phyloP scores from a whole-genome alignment of 2,888 invertebrate genomes.

The Heteromyza rotundicornis region DNA sequence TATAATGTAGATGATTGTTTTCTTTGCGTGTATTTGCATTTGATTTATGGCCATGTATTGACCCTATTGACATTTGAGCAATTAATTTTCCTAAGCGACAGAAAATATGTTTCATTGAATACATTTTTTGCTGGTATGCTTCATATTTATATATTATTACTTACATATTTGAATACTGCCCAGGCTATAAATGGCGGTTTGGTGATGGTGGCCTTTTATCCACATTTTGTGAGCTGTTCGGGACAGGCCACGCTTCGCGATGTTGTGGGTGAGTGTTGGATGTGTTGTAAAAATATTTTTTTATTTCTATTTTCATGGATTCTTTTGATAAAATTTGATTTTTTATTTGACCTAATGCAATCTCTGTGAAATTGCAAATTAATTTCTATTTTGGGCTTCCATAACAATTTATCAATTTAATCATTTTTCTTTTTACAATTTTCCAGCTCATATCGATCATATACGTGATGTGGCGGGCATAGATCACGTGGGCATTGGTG shows the following conservation, averaged over 20 bases:
- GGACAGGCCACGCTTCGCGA: constrained; percentile 67
- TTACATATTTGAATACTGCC: constrained; percentile 24
- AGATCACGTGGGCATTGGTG: constrained; percentile 86
- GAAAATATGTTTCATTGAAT: neutral
- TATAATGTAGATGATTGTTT: neutral
- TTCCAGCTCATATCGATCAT: constrained; percentile 86
- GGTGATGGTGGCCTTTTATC: constrained; percentile 73
- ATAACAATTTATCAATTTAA: no score
- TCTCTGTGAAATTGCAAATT: no score
- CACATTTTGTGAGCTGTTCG: constrained; percentile 68
- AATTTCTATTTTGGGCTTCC: no score
- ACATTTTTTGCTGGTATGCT: neutral
- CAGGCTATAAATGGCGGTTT: constrained; percentile 70
- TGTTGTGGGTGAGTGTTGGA: constrained; percentile 66
- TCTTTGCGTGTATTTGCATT: neutral
- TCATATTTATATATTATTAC: constrained; percentile 12
- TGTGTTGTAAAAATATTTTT: neutral
- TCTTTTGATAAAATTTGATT: neutral
- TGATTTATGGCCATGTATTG: no score
- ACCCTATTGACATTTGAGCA: no score
- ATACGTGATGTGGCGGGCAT: constrained; percentile 84
- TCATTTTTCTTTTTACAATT: constrained; percentile 10
- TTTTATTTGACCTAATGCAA: no score
- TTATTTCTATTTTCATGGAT: neutral
- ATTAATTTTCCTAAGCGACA: no score